Evolutionary conservation across 64 coral and sea anemone genomes (phyloP).

Genomic region (Stylophora pistillata): DNA sequence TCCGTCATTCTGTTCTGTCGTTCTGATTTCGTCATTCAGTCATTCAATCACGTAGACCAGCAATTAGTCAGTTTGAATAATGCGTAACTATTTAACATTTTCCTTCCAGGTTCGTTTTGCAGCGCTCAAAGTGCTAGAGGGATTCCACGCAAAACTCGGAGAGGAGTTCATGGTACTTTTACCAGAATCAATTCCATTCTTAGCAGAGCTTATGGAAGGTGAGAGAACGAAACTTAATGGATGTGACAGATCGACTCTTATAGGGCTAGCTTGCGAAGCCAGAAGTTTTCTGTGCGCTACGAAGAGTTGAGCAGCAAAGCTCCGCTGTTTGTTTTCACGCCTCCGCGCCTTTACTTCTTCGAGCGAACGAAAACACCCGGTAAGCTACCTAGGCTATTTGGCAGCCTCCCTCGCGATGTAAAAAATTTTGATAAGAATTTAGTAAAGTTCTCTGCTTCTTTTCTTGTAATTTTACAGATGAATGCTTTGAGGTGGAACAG

Average conservation of each 20-base stretch:
- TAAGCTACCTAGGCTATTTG: too few relatives aligned
- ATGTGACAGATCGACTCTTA: not conserved
- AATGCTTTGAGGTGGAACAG: slow-evolving; percentile 92
- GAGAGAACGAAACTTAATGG: not conserved
- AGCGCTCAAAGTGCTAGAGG: slow-evolving; percentile 86
- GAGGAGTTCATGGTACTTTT: slow-evolving; percentile 87
- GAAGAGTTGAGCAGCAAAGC: too few relatives aligned
- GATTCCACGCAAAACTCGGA: slow-evolving; percentile 75
- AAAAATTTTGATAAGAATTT: not conserved
- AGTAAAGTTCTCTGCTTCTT: not conserved
- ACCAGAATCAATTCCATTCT: slow-evolving; percentile 93
- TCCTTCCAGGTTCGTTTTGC: slow-evolving; percentile 77
- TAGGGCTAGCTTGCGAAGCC: too few relatives aligned
- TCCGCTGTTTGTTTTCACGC: too few relatives aligned
- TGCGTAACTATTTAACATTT: not conserved
- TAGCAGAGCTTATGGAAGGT: slow-evolving; percentile 99
- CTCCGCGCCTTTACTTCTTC: too few relatives aligned
- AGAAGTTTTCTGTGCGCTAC: too few relatives aligned
- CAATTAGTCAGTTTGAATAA: not conserved
- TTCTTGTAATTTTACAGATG: slow-evolving; percentile 58
- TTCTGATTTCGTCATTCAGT: too few relatives aligned
- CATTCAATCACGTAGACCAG: too few relatives aligned
- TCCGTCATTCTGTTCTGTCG: too few relatives aligned
- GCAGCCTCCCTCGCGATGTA: too few relatives aligned
- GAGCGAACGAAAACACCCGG: too few relatives aligned